A percentile compares a stretch with the other conserved stretches of the same genome.
Conservation (phyloP, 1,140 invertebrate species). For the Drosophila novamexicana region DNA sequence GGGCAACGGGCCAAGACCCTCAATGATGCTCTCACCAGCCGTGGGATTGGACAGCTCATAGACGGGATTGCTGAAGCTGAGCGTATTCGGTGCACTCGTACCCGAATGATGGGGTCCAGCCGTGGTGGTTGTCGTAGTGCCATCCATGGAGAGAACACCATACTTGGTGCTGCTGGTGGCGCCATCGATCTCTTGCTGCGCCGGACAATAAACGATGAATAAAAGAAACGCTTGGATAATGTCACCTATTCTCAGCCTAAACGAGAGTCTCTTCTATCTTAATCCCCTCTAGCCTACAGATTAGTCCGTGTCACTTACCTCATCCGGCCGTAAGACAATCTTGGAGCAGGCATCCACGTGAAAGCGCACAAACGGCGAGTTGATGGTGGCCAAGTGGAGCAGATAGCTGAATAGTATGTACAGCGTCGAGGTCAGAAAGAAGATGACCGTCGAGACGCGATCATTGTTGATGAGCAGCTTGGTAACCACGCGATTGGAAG, state of each 20-base stretch:
- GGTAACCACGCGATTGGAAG: slow-evolving; percentile 92
- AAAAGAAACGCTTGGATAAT: not conserved
- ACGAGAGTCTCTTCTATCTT: not conserved
- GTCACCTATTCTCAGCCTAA: no score
- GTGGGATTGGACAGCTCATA: slow-evolving; percentile 89
- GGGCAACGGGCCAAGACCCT: slow-evolving; percentile 79
- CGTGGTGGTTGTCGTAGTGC: slow-evolving; percentile 84
- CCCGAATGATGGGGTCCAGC: slow-evolving; percentile 43
- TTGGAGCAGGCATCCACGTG: slow-evolving; percentile 91
- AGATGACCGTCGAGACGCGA: slow-evolving; percentile 92
- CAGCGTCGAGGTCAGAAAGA: slow-evolving; percentile 91
- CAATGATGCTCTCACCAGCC: slow-evolving; percentile 85
- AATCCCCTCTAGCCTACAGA: not conserved
- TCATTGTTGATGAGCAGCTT: slow-evolving; percentile 91
- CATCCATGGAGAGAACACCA: slow-evolving; percentile 79
- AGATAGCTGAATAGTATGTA: slow-evolving; percentile 91
- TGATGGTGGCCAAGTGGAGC: slow-evolving; percentile 90
- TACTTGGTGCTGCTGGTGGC: slow-evolving; percentile 65
- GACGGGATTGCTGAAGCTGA: slow-evolving; percentile 89
- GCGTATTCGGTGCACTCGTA: slow-evolving; percentile 47
- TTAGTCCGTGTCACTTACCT: slow-evolving; percentile 85
- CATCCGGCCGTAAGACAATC: slow-evolving; percentile 91
- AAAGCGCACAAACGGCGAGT: slow-evolving; percentile 92
- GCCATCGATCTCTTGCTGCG: slow-evolving; percentile 77
- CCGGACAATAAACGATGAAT: slow-evolving; percentile 13